These are phyloP conservation scores for Brachypodius melanocephalos DNA, from an alignment of 2,113 vertebrate species.

Conservation along the genomic window DNA sequence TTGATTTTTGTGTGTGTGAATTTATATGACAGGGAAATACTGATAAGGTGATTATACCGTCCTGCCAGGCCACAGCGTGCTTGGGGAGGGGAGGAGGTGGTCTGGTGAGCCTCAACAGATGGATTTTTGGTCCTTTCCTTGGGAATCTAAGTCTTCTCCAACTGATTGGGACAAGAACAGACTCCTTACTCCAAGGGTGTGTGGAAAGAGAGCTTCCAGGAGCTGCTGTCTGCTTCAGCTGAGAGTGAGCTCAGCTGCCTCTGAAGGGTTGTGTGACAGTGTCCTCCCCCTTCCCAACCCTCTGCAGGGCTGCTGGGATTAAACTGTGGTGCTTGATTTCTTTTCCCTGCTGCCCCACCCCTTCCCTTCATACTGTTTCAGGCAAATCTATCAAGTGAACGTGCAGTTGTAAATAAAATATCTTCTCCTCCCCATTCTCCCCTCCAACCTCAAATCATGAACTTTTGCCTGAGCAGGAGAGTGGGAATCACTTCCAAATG, in stretches of 20 bases:
- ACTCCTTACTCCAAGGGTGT: background rate
- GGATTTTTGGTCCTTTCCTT: background rate
- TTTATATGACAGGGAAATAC: background rate
- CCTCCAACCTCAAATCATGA: background rate
- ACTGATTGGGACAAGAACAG: background rate
- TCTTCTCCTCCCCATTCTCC: background rate
- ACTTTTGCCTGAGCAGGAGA: background rate
- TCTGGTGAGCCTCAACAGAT: background rate
- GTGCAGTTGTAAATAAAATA: slow-evolving; percentile 34
- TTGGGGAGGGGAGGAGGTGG: accelerated
- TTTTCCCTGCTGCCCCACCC: background rate
- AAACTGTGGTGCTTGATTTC: background rate
- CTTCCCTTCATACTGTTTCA: background rate
- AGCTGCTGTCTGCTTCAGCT: background rate
- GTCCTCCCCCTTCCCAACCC: background rate
- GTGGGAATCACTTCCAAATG: background rate
- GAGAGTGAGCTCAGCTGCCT: background rate
- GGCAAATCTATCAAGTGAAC: slow-evolving; percentile 38
- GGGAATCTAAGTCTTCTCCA: background rate
- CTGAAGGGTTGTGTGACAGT: background rate
- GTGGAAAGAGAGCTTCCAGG: background rate
- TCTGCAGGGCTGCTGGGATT: background rate
- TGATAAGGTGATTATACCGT: background rate
- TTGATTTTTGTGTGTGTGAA: slow-evolving; percentile 54
- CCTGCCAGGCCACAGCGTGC: background rate